A percentile compares a stretch with the other conserved stretches of the same genome.
These are phyloP conservation scores for Plebejus anna DNA, from an alignment of 2,888 invertebrate species.

Conservation along the genomic window DNA sequence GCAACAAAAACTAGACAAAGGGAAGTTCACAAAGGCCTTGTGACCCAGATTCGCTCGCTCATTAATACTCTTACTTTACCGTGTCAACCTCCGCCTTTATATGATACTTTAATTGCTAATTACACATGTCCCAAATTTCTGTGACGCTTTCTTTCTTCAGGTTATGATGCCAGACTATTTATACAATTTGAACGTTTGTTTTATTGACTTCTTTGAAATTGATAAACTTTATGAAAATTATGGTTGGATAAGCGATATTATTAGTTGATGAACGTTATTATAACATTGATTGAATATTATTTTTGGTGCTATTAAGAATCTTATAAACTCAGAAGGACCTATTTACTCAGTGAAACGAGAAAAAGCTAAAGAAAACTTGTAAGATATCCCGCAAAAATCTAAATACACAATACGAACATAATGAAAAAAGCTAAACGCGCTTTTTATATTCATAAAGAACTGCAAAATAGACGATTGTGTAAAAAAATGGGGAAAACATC, in stretches of 20 bases:
- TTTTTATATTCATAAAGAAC: slow-evolving; percentile 30
- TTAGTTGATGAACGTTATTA: too few species aligned
- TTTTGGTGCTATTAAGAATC: neutral
- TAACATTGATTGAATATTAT: neutral
- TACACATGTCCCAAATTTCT: slow-evolving; percentile 36
- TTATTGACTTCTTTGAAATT: neutral
- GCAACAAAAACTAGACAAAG: slow-evolving; percentile 63
- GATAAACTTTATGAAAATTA: too few species aligned
- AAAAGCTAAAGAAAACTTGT: neutral
- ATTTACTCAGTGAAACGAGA: neutral
- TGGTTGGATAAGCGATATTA: too few species aligned
- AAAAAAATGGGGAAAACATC: slow-evolving; percentile 24
- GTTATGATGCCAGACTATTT: neutral
- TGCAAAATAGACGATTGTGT: slow-evolving; percentile 16
- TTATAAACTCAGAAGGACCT: neutral
- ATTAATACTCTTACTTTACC: slow-evolving; percentile 64
- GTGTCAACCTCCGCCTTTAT: slow-evolving; percentile 47
- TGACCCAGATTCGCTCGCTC: slow-evolving; percentile 59
- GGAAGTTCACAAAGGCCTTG: slow-evolving; percentile 57
- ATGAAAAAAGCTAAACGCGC: slow-evolving; percentile 18
- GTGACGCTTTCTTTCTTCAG: slow-evolving; percentile 10
- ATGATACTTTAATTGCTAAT: slow-evolving; percentile 46
- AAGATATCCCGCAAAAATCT: slow-evolving; percentile 16
- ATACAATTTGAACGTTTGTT: neutral
- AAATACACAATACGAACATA: slow-evolving; percentile 6